Evolutionary conservation across 2,797 vertebrate species (phyloP).

Genomic region (Falco concolor): DNA sequence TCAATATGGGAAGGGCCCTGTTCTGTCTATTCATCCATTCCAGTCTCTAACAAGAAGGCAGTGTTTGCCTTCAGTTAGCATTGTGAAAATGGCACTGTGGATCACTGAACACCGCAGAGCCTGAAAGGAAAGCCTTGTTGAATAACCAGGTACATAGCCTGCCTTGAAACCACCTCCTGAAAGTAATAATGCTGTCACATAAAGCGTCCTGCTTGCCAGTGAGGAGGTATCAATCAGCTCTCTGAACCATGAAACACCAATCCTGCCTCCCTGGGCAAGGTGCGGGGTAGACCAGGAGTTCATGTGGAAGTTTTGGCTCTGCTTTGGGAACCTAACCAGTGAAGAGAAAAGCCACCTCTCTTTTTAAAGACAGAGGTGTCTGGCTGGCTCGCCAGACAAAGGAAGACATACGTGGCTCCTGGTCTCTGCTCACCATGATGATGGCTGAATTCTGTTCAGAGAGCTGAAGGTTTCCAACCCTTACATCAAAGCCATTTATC

Average conservation of each 20-base stretch:
- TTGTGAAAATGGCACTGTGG: not conserved
- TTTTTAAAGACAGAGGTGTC: not conserved
- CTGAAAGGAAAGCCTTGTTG: not conserved
- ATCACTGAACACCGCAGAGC: not conserved
- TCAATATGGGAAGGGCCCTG: not conserved
- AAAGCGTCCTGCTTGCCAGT: not conserved
- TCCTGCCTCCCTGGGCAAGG: not conserved
- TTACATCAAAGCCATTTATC: conserved; percentile 64
- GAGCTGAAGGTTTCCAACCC: conserved; percentile 41
- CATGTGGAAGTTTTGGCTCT: not conserved
- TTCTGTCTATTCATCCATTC: not conserved
- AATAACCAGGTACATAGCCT: not conserved
- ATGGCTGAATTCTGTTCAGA: conserved; percentile 28
- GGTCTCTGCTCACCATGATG: not conserved
- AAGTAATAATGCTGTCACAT: not conserved
- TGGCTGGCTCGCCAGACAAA: not conserved
- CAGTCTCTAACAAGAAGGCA: not conserved
- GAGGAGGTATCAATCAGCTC: not conserved
- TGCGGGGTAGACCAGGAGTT: not conserved
- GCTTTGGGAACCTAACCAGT: not conserved
- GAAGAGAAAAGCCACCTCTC: not conserved
- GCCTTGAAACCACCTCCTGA: not conserved
- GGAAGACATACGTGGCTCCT: not conserved
- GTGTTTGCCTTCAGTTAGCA: not conserved
- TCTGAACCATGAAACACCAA: not conserved